Percentiles rank a stretch among this genome's conserved stretches.
Evolutionary conservation across 1,140 invertebrate species (phyloP).

Genomic region (Procambarus virginalis): DNA sequence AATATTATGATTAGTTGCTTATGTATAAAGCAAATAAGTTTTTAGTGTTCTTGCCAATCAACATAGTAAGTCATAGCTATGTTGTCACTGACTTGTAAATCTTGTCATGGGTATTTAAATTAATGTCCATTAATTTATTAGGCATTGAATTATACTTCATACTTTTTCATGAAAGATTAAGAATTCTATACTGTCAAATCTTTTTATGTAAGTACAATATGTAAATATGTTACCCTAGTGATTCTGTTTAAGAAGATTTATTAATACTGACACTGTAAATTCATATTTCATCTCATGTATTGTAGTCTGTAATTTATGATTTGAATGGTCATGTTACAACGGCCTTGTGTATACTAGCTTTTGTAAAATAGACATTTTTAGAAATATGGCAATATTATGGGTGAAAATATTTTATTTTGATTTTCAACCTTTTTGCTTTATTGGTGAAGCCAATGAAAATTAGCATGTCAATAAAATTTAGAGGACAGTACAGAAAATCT

Average conservation of each 20-base stretch:
- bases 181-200: conserved; percentile 56
- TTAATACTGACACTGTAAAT: conserved; percentile 60
- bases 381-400: conserved; percentile 65
- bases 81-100: conserved; percentile 46
- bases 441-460: neutral
- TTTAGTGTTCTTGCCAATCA: conserved; percentile 63
- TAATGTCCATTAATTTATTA: conserved; percentile 66
- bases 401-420: conserved; percentile 14
- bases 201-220: conserved; percentile 65
- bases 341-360: conserved; percentile 66
- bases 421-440: neutral
- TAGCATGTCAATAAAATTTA: neutral
- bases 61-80: conserved; percentile 33
- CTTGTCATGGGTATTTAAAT: conserved; percentile 60
- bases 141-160: conserved; percentile 39
- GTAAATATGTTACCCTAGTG: conserved; percentile 64
- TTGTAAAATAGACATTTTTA: conserved; percentile 65
- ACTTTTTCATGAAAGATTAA: conserved; percentile 45
- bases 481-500: too few species aligned
- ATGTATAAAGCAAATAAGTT: conserved; percentile 57
- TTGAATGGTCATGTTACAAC: conserved; percentile 48
- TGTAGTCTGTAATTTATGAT: conserved; percentile 66
- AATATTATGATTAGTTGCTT: conserved; percentile 56
- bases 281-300: conserved; percentile 63
- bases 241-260: conserved; percentile 60